phyloP scores from a whole-genome alignment of 1,140 invertebrate species.

The Drosophila gunungcola region DNA sequence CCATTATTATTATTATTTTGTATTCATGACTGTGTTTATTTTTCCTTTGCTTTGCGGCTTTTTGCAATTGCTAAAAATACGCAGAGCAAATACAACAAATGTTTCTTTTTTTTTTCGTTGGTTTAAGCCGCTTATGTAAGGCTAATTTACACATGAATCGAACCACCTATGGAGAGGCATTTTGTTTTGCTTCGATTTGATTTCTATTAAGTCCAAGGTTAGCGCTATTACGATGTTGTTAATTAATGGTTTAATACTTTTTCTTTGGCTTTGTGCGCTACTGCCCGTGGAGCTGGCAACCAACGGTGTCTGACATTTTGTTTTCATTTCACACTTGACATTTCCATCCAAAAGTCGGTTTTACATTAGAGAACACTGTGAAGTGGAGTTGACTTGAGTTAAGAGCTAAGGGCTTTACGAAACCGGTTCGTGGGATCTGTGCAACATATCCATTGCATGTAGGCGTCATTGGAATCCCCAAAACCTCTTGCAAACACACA shows the following conservation, averaged over 20 bases:
- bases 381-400: slow-evolving; percentile 18
- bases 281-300: slow-evolving; percentile 10
- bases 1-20: slow-evolving; percentile 33
- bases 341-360: slow-evolving; percentile 49
- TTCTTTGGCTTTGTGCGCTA: neutral
- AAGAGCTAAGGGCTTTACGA: slow-evolving; percentile 47
- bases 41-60: slow-evolving; percentile 44
- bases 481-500: slow-evolving; percentile 5
- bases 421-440: slow-evolving; percentile 50
- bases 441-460: slow-evolving; percentile 43
- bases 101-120: slow-evolving; percentile 13
- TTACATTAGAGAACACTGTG: slow-evolving; percentile 15
- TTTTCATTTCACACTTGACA: slow-evolving; percentile 71
- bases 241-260: slow-evolving; percentile 80
- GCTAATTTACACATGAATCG: slow-evolving; percentile 82
- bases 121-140: slow-evolving; percentile 78
- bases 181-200: slow-evolving; percentile 71
- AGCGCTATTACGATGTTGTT: slow-evolving; percentile 59
- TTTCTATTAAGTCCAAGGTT: slow-evolving; percentile 83
- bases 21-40: slow-evolving; percentile 28
- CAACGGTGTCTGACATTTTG: slow-evolving; percentile 62
- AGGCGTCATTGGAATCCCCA: slow-evolving; percentile 40
- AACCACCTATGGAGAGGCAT: slow-evolving; percentile 57
- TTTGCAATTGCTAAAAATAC: slow-evolving; percentile 82
- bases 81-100: slow-evolving; percentile 36